Conservation (phyloP, 2,888 invertebrate species). For the Lottia gigantea region DNA sequence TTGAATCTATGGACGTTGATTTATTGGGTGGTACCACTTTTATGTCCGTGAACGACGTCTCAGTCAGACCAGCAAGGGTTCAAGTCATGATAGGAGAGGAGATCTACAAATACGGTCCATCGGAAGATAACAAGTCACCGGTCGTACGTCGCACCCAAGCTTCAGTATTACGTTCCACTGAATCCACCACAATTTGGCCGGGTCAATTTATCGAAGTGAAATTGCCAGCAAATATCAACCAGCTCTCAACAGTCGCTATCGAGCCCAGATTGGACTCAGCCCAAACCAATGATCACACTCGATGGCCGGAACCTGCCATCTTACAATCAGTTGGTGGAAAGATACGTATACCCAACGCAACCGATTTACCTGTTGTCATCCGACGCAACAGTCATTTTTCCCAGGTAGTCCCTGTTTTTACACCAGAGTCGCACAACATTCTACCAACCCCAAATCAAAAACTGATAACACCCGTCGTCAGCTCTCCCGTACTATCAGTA, state of each 20-base stretch:
- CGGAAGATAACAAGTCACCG: too few relatives aligned
- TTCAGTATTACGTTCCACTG: neutral
- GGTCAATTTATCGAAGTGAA: constrained; percentile 20
- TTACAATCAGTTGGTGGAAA: constrained; percentile 22
- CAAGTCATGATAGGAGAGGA: too few relatives aligned
- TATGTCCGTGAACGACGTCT: constrained; percentile 1
- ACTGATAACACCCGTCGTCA: neutral
- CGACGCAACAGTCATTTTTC: constrained; percentile 20
- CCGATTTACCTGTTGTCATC: constrained; percentile 18
- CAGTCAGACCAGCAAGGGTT: neutral
- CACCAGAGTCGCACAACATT: too few relatives aligned
- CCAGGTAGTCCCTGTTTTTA: constrained; percentile 12
- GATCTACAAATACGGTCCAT: too few relatives aligned
- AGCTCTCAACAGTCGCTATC: neutral
- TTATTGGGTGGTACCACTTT: neutral
- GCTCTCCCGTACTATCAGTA: neutral
- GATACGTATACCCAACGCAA: constrained; percentile 21
- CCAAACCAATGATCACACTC: neutral
- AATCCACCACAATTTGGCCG: constrained; percentile 16
- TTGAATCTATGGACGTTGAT: neutral
- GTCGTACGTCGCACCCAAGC: constrained; percentile 20
- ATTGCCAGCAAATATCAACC: neutral
- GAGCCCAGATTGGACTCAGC: neutral
- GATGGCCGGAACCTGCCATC: constrained; percentile 14
- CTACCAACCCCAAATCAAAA: neutral